Evolutionary conservation across 2,113 vertebrate genomes (phyloP).

Genomic region (Manacus vitellinus): DNA sequence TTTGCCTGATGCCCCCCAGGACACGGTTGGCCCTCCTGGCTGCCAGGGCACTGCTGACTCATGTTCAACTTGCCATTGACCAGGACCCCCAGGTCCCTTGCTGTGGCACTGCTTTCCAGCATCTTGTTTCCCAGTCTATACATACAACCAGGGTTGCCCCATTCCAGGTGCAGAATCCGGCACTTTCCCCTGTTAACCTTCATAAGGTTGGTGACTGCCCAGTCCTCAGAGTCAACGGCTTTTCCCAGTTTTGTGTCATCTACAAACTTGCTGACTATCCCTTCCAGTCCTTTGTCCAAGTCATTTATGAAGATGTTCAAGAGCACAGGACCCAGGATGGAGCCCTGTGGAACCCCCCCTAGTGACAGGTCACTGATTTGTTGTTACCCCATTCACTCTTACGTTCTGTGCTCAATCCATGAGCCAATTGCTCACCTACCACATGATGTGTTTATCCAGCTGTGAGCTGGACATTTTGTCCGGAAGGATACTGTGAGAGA

Average conservation of each 20-base stretch:
- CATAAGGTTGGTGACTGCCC: neutral
- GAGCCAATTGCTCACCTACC: neutral
- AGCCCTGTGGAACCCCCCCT: neutral
- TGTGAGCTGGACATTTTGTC: neutral
- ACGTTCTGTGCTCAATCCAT: accelerated
- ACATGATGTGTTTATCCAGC: neutral
- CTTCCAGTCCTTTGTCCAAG: neutral
- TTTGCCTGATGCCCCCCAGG: neutral
- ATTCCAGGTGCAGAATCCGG: accelerated
- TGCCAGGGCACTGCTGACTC: neutral
- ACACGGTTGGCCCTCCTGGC: accelerated
- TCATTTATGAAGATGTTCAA: neutral
- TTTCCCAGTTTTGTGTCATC: neutral
- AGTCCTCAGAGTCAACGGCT: neutral
- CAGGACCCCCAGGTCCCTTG: neutral
- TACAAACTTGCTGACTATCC: neutral
- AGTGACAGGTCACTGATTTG: neutral
- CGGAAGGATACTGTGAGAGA: neutral
- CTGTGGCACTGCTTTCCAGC: neutral
- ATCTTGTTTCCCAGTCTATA: neutral
- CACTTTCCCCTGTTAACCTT: neutral
- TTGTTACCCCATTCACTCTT: neutral
- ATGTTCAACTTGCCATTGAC: accelerated
- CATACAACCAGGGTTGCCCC: accelerated
- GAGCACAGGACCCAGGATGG: neutral